Evolutionary conservation across 2,888 invertebrate species (phyloP).

Genomic region (Pinctada fucata): DNA sequence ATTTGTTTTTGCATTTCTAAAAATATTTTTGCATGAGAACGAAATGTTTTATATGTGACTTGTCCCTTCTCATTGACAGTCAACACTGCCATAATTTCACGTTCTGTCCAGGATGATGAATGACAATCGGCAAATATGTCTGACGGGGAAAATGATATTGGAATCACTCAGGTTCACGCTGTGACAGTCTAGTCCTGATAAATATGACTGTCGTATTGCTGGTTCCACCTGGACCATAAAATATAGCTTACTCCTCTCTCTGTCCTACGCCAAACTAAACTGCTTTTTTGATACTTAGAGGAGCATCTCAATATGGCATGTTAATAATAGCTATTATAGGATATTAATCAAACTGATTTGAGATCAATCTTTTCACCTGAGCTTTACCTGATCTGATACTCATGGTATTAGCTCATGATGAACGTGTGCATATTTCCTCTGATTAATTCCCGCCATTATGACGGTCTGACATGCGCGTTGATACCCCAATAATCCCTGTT

Average conservation of each 20-base stretch:
- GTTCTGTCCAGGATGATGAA: neutral
- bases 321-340: slow-evolving; percentile 6
- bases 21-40: no score
- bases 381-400: neutral
- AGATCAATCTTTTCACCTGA: neutral
- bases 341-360: neutral
- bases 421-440: neutral
- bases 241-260: neutral
- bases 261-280: neutral
- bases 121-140: neutral
- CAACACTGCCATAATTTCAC: neutral
- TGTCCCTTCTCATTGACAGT: neutral
- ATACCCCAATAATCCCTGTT: no score
- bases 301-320: neutral
- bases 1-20: no score
- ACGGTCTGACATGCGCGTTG: no score
- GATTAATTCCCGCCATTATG: no score
- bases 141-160: neutral
- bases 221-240: neutral
- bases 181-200: neutral
- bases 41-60: no score
- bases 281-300: neutral
- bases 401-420: neutral
- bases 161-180: neutral
- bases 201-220: neutral